A percentile compares a stretch with the other conserved stretches of the same genome.
These are phyloP conservation scores for Hoplostethus mediterraneus DNA, from an alignment of 2,797 vertebrate species.

Conservation along the genomic window DNA sequence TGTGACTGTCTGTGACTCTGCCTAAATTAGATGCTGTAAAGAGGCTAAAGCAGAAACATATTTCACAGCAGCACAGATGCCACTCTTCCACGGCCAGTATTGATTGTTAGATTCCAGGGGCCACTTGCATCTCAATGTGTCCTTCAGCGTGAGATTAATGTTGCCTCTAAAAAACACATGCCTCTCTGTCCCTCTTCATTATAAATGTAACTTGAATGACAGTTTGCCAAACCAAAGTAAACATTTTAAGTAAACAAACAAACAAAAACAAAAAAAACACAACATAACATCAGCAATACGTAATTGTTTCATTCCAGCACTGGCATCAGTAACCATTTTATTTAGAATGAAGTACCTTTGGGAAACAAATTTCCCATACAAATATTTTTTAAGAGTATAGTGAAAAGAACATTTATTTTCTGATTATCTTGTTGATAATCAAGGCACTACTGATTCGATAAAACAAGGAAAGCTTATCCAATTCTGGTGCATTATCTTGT, in stretches of 20 bases:
- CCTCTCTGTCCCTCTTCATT: slow-evolving; percentile 40
- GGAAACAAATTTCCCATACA: no score
- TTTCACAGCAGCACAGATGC: slow-evolving; percentile 58
- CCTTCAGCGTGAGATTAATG: slow-evolving; percentile 67
- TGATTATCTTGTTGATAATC: no score
- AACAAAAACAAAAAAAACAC: not conserved
- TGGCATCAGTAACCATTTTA: not conserved
- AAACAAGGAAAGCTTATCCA: no score
- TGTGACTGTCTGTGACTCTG: slow-evolving; percentile 51
- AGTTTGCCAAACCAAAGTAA: slow-evolving; percentile 38
- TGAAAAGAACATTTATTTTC: no score
- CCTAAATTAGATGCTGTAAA: slow-evolving; percentile 58
- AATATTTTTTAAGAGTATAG: no score
- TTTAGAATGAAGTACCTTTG: not conserved
- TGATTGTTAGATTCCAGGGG: slow-evolving; percentile 65
- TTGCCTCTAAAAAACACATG: slow-evolving; percentile 39
- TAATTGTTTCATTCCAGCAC: not conserved
- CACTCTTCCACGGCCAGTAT: slow-evolving; percentile 61
- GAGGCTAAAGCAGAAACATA: slow-evolving; percentile 14
- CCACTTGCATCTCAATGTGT: slow-evolving; percentile 72
- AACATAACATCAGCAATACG: not conserved
- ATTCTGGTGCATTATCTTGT: no score
- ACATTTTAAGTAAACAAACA: slow-evolving; percentile 7
- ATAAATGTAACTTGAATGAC: slow-evolving; percentile 58
- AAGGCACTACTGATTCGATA: no score